Percentiles rank a stretch among this genome's conserved stretches.
These are phyloP conservation scores for Coregonus ussuriensis DNA, from an alignment of 2,797 vertebrate species.

Conservation along the genomic window DNA sequence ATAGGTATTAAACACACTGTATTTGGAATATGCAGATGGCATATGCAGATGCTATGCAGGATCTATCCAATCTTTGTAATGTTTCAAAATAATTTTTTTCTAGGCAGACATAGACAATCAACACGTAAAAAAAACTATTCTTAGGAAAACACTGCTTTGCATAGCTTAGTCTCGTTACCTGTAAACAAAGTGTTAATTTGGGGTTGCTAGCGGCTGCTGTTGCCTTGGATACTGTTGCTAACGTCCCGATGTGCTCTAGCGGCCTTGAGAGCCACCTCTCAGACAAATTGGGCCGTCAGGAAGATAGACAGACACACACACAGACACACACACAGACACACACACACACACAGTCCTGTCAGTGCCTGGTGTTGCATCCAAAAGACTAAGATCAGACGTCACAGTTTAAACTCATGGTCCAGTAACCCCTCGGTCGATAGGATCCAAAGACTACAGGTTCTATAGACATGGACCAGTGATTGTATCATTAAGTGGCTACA, in stretches of 20 bases:
- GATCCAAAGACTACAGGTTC: not conserved
- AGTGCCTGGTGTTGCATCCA: constrained; percentile 7
- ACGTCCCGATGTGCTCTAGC: constrained; percentile 49
- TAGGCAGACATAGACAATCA: constrained; percentile 3
- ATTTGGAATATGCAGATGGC: not conserved
- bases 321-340: constrained; percentile 14
- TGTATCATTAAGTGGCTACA: not conserved
- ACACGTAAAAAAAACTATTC: not conserved
- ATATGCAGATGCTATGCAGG: not conserved
- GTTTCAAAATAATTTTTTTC: not conserved
- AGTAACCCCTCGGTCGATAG: not conserved
- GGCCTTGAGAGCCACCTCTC: constrained; percentile 54
- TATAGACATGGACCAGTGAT: not conserved
- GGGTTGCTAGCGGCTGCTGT: constrained; percentile 52
- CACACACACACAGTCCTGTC: constrained; percentile 9
- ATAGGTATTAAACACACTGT: too few species aligned
- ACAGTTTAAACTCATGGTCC: not conserved
- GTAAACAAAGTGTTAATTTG: constrained; percentile 62
- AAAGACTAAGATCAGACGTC: not conserved
- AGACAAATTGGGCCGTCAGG: constrained; percentile 21
- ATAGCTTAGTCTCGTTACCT: constrained; percentile 22
- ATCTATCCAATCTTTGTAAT: not conserved
- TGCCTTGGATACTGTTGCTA: constrained; percentile 74
- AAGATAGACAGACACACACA: constrained; percentile 2
- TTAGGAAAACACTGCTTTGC: not conserved